Evolutionary conservation across 2,113 vertebrate species (phyloP).

Genomic region (Pangasianodon gigas): DNA sequence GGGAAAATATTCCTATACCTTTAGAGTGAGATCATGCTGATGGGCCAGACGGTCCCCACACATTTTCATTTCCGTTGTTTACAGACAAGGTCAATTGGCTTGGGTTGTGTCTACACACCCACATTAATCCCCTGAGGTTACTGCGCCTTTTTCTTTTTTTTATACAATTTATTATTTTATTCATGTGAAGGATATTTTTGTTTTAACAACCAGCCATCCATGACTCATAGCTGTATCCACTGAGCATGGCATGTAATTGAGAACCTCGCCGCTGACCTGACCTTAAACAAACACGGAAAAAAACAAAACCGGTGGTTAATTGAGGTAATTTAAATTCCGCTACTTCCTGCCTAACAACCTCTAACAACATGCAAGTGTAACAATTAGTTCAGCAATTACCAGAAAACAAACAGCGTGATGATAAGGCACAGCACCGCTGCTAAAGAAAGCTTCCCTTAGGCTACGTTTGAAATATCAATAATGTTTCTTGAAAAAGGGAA

Average conservation of each 20-base stretch:
- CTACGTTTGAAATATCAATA: conserved; percentile 9
- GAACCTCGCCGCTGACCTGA: background rate
- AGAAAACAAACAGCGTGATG: conserved; percentile 18
- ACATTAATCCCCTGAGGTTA: background rate
- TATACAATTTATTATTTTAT: background rate
- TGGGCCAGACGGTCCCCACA: background rate
- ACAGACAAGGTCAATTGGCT: background rate
- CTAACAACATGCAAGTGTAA: conserved; percentile 25
- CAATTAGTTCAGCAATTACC: conserved; percentile 37
- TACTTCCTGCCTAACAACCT: conserved; percentile 1
- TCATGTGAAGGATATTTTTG: background rate
- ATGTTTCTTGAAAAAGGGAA: background rate
- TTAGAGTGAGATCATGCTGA: background rate
- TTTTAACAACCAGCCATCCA: background rate
- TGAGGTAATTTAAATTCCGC: conserved; percentile 38
- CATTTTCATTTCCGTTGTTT: background rate
- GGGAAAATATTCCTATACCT: too few relatives aligned
- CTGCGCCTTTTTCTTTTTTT: background rate
- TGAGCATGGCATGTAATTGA: conserved; percentile 6
- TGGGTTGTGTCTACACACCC: background rate
- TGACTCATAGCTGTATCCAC: background rate
- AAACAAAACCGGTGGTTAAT: conserved; percentile 9
- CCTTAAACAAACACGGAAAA: conserved; percentile 9
- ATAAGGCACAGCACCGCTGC: background rate
- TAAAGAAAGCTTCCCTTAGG: background rate